Evolutionary conservation across 2,113 vertebrate genomes (phyloP), one percentile per base, ranked within the genome.

Genomic region (Calcarius ornatus): DNA sequence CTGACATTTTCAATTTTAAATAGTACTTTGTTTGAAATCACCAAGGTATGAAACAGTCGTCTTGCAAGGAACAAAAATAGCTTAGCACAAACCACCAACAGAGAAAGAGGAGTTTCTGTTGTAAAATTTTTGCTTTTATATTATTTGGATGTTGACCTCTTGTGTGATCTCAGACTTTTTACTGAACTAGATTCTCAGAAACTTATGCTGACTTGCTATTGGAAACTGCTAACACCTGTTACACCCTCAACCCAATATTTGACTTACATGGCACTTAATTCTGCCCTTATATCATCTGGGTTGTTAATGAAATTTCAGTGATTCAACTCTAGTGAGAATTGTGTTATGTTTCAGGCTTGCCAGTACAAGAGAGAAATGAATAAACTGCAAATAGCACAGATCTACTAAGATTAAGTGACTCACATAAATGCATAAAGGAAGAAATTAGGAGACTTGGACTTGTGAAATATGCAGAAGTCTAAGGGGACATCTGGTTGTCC

Each of bases 1-100:
- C 3, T 88, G 93, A 90, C 78, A 90, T 90, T 78, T 78, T 81
- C 71, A 65, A 35, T 92, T 89, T 92, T 70, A 83, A 92, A 90
- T 50, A 51, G 10, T 12, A 43, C 35, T 90, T 94, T 80, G 75
- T 92, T 95, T 61, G 86, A 93, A 94, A 78, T 77, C 90, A 93
- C 68, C 60, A 80, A 88, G 51, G 68, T 95, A 88, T 81, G 71
- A 96, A 82, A 66, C 20, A 82, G 40, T 42, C 77, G 38, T 90
- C 51, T 81, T 51, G 22, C 15, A 68, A 65, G 45, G 59, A 92
- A 51, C 28, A 92, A 81, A 95, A 92, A 92, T 68, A 95, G 38
- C 50, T 95, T 63, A 28, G 35, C 20, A 56, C 19, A 43, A 51
- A 27, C 11, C 12, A 51, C 56, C 63, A 80, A 77, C 23, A 66